Evolutionary conservation across 2,888 invertebrate genomes (phyloP).

Genomic region (Drosophila parthenogenetica): DNA sequence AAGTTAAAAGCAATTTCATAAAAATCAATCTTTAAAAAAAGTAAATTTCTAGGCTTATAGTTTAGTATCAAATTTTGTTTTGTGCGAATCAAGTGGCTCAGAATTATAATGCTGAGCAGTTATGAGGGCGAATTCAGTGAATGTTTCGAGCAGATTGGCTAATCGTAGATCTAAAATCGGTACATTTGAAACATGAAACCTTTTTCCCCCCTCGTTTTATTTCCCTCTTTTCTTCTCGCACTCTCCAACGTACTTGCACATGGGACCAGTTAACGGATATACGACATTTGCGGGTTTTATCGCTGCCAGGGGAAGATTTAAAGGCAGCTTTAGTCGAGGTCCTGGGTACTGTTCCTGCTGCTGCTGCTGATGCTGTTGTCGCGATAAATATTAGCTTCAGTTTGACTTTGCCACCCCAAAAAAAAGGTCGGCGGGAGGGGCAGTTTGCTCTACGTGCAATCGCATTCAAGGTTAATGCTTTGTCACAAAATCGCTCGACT

Average conservation of each 20-base stretch:
- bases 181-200: constrained; percentile 42
- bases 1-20: too few species aligned
- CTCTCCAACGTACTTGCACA: neutral
- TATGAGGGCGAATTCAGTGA: neutral
- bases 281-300: constrained; percentile 40
- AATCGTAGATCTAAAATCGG: constrained; percentile 17
- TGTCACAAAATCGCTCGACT: constrained; percentile 61
- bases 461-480: constrained; percentile 77
- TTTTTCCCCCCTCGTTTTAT: neutral
- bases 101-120: neutral
- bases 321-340: constrained; percentile 11
- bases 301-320: constrained; percentile 43
- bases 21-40: too few species aligned
- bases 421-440: neutral
- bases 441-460: constrained; percentile 53
- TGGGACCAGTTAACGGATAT: constrained; percentile 36
- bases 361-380: constrained; percentile 47
- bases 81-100: neutral
- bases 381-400: constrained; percentile 59
- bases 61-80: too few species aligned
- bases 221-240: neutral
- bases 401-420: constrained; percentile 62
- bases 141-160: constrained; percentile 22
- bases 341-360: constrained; percentile 30
- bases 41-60: too few species aligned